phyloP scores from a whole-genome alignment of 2,113 vertebrate genomes.

The Albula glossodonta region DNA sequence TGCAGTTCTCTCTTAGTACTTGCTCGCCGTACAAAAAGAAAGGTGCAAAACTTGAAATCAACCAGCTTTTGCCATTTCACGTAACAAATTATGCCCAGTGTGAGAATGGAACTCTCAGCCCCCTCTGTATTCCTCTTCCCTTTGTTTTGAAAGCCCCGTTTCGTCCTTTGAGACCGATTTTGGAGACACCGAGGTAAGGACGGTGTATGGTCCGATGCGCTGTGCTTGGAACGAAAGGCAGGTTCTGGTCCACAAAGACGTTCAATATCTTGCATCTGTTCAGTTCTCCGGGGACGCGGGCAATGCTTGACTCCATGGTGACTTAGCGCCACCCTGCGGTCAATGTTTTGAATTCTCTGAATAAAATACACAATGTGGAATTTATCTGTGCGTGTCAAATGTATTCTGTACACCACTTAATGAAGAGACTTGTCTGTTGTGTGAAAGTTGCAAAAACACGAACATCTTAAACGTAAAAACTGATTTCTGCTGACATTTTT shows the following conservation, averaged over 20 bases:
- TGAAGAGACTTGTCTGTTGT: neutral
- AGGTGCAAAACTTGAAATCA: conserved; percentile 7
- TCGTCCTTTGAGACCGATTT: neutral
- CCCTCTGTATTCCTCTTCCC: conserved; percentile 15
- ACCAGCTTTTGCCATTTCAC: conserved; percentile 3
- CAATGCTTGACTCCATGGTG: neutral
- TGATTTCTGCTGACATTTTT: neutral
- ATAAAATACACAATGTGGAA: neutral
- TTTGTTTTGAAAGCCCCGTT: neutral
- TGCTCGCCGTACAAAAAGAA: neutral
- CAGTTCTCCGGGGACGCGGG: conserved; percentile 8
- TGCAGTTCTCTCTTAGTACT: neutral
- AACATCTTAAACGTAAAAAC: neutral
- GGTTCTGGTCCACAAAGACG: conserved; percentile 15
- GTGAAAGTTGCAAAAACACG: neutral
- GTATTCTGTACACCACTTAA: neutral
- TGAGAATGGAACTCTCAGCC: neutral
- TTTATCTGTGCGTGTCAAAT: neutral
- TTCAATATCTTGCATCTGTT: conserved; percentile 22
- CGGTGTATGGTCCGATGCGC: conserved; percentile 8
- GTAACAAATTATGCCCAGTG: neutral
- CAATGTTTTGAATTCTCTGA: neutral
- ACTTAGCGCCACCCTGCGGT: conserved; percentile 18
- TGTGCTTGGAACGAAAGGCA: conserved; percentile 15
- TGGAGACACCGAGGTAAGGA: conserved; percentile 1